Evolutionary conservation across 1,140 invertebrate species (phyloP), one percentile per base, ranked within the genome.

Genomic region (Sinella curviseta): DNA sequence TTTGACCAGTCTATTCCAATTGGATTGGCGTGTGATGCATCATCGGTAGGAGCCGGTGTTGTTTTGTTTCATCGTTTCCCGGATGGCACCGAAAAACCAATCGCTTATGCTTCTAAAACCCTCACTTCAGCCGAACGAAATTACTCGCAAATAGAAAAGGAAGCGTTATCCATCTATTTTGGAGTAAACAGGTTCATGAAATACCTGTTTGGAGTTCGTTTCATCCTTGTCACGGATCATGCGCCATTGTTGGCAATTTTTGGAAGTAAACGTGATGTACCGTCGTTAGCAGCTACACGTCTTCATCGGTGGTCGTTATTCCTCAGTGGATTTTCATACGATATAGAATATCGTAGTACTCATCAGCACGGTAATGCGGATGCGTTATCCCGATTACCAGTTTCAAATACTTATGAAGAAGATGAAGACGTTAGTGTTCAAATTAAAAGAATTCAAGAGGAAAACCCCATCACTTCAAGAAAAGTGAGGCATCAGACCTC

Each of bases 141-240:
- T 26, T 81, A 81, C 35, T 76, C 80, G 34, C 80, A 81, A 76
- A 79, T 81, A 34, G 80, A 81, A 24, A 81, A 77, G 73, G 80
- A 81, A 82, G 79, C 80, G 2, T 73, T 86, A 0, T 84, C 83
- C 28, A 81, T 86, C 12, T 73, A 70, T 48, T 85, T 77, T 82
- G 85, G 80, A 67, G 85, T 83, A 75, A 78, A 83, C 14, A 74
- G 55, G 34, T 81, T 78, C 26, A 76, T 82, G 76, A 82, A 85
- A 33, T 86, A 77, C 79, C 73, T 86, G 39, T 81, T 67, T 34
- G 85, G 84, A 1, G 77, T 83, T 0, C n/a, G 80, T 0, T 81
- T 86, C 39, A 70, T 28, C 0, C 75, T 86, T 28, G 84, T 84
- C 78, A 86, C 84, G 0, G 86, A 87, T 77, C 86, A 87, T 79